These are phyloP conservation scores for Picathartes gymnocephalus DNA, from an alignment of 2,113 vertebrate genomes.

Conservation along the genomic window DNA sequence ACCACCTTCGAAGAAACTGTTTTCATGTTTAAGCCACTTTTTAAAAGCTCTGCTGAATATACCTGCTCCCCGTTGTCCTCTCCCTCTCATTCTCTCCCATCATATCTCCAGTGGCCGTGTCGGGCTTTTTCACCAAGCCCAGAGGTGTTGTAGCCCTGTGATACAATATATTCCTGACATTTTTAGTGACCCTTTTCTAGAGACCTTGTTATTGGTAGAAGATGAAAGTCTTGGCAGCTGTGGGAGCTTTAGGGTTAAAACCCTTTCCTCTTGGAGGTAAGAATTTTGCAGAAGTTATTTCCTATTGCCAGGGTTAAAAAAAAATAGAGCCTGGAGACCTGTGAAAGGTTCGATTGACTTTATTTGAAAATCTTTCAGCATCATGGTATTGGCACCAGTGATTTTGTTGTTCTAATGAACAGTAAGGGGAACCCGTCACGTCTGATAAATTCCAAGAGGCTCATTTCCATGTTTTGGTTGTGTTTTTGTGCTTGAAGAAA, in stretches of 20 bases:
- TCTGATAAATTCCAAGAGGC: not conserved
- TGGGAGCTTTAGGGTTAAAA: not conserved
- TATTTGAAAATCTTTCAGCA: not conserved
- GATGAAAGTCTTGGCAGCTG: not conserved
- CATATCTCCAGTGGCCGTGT: not conserved
- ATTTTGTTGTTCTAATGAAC: not conserved
- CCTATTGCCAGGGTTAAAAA: not conserved
- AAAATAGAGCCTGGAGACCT: not conserved
- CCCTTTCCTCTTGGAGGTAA: not conserved
- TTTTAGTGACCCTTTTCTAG: not conserved
- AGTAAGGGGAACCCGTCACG: not conserved
- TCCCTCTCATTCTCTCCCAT: not conserved
- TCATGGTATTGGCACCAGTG: not conserved
- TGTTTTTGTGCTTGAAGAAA: not conserved
- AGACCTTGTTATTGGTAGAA: not conserved
- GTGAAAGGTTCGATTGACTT: not conserved
- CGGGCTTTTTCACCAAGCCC: not conserved
- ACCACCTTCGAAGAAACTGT: not conserved
- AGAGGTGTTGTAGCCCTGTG: not conserved
- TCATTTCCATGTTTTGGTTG: not conserved
- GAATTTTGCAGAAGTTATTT: slow-evolving; percentile 4
- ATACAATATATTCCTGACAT: not conserved
- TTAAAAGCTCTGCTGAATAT: not conserved
- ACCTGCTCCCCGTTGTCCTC: not conserved
- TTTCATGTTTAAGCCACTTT: not conserved